These are phyloP conservation scores for Cheilosia urbana DNA, from an alignment of 2,888 invertebrate genomes.

Conservation along the genomic window DNA sequence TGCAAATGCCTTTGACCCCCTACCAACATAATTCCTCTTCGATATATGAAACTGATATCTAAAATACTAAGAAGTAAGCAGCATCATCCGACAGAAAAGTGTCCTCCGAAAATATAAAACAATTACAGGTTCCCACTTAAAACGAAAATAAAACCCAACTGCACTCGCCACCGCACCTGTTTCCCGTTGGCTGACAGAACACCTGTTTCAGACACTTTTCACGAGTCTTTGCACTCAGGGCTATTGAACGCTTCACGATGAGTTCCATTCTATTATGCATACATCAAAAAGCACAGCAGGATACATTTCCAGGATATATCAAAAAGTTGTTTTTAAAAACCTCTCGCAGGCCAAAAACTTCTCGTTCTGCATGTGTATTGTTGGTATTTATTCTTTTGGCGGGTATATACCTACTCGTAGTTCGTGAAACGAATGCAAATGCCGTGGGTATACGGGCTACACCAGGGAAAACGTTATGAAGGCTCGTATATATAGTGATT, in stretches of 20 bases:
- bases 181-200: constrained; percentile 31
- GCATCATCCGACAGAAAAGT: no score
- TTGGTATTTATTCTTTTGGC: constrained; percentile 38
- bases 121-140: neutral
- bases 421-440: constrained; percentile 52
- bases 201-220: constrained; percentile 54
- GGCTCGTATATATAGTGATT: constrained; percentile 52
- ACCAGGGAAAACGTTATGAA: constrained; percentile 44
- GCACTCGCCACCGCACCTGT: constrained; percentile 6
- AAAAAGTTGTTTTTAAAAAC: constrained; percentile 45
- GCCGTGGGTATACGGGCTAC: constrained; percentile 26
- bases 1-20: no score
- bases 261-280: constrained; percentile 58
- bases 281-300: constrained; percentile 69
- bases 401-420: neutral
- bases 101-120: neutral
- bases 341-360: constrained; percentile 44
- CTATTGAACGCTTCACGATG: constrained; percentile 22
- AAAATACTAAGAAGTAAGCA: no score
- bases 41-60: no score
- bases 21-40: no score
- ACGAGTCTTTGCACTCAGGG: constrained; percentile 33
- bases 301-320: constrained; percentile 55
- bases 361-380: constrained; percentile 55
- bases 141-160: neutral